phyloP scores from a whole-genome alignment of 2,113 vertebrate species.

The Antechinus flavipes region DNA sequence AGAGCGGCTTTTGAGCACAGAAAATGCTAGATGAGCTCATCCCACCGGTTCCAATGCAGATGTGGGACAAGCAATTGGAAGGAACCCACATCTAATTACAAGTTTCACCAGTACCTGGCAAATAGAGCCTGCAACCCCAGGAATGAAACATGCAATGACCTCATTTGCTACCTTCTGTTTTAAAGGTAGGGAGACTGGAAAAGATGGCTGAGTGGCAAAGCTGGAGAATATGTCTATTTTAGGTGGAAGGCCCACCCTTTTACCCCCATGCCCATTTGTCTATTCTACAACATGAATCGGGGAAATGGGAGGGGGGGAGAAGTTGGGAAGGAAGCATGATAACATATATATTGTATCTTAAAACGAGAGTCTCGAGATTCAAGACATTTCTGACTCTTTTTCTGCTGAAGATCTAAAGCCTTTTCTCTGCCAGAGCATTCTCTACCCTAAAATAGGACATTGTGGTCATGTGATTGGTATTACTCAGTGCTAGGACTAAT shows the following conservation, averaged over 20 bases:
- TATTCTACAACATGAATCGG: background rate
- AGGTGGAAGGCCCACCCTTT: background rate
- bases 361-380: background rate
- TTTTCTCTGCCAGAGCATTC: background rate
- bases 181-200: background rate
- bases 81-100: conserved; percentile 8
- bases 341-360: background rate
- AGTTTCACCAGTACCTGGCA: background rate
- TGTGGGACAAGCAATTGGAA: conserved; percentile 23
- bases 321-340: background rate
- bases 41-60: background rate
- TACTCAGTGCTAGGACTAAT: background rate
- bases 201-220: background rate
- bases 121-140: background rate
- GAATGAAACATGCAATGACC: background rate
- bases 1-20: background rate
- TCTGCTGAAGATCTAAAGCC: background rate
- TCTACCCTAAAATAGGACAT: background rate
- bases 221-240: background rate
- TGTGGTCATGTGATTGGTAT: background rate
- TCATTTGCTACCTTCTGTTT: background rate
- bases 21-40: conserved; percentile 10
- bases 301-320: no score
- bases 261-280: background rate
- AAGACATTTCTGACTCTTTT: background rate